Conservation (phyloP, 1,140 invertebrate genomes). For the Magallana ariakensis region DNA sequence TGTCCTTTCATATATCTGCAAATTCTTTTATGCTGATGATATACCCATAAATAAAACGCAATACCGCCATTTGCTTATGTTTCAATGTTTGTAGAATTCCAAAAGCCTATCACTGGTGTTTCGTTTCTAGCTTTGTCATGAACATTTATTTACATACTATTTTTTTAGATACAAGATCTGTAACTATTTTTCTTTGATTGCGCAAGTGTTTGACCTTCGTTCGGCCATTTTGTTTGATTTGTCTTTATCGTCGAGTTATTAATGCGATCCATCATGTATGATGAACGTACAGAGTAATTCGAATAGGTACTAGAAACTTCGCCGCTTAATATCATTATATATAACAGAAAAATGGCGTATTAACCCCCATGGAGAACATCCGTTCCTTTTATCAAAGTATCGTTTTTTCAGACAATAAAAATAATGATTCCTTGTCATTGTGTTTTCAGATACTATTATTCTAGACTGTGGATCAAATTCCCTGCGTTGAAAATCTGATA, state of each 20-base stretch:
- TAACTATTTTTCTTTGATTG: neutral
- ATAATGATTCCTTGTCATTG: too few species aligned
- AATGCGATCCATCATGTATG: neutral
- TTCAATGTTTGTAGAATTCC: neutral
- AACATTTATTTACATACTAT: neutral
- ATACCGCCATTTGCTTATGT: neutral
- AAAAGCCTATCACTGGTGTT: neutral
- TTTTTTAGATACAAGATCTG: neutral
- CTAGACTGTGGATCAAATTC: too few species aligned
- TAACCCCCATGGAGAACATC: too few species aligned
- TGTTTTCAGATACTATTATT: too few species aligned
- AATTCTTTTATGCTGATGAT: neutral
- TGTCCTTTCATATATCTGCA: too few species aligned
- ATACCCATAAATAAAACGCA: neutral
- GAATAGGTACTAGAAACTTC: too few species aligned
- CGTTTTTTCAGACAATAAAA: too few species aligned
- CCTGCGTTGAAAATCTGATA: too few species aligned
- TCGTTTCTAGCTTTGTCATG: neutral
- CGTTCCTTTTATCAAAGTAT: too few species aligned
- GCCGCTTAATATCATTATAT: too few species aligned
- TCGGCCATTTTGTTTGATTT: neutral
- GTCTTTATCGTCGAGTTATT: neutral
- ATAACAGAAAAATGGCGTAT: too few species aligned
- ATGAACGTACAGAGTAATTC: neutral
- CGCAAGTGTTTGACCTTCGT: neutral